Percentiles rank a stretch among this genome's conserved stretches.
phyloP scores from a whole-genome alignment of 2,888 invertebrate species.

The Archaeoteleia sp. region DNA sequence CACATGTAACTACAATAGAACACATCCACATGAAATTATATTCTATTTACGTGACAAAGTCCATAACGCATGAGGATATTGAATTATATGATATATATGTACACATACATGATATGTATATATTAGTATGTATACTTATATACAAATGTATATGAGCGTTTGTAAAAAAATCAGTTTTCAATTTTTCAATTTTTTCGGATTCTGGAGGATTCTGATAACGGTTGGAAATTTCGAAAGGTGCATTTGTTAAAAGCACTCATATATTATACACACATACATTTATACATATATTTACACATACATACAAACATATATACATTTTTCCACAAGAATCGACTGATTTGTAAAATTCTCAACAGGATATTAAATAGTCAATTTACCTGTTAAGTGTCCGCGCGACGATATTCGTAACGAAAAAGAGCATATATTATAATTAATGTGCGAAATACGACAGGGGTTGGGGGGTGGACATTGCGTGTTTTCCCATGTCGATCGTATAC shows the following conservation, averaged over 20 bases:
- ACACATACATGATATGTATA: background rate
- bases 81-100: conserved; percentile 14
- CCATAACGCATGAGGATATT: conserved; percentile 45
- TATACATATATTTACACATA: conserved; percentile 47
- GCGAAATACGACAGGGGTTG: conserved; percentile 57
- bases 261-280: conserved; percentile 54
- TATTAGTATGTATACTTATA: conserved; percentile 2
- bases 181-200: too few species aligned
- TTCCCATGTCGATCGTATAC: conserved; percentile 51
- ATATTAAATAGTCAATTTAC: conserved; percentile 74
- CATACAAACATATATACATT: conserved; percentile 55
- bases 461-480: too few species aligned
- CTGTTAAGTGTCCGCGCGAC: conserved; percentile 64
- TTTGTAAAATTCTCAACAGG: conserved; percentile 71
- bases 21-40: conserved; percentile 47
- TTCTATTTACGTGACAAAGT: conserved; percentile 45
- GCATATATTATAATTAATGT: conserved; percentile 60
- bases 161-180: background rate
- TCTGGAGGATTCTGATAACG: too few species aligned
- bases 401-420: conserved; percentile 61
- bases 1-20: conserved; percentile 36
- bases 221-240: too few species aligned
- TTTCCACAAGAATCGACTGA: conserved; percentile 69
- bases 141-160: conserved; percentile 6
- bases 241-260: too few species aligned